Conservation (phyloP, 1,140 invertebrate species). For the Eurytemora carolleeae region DNA sequence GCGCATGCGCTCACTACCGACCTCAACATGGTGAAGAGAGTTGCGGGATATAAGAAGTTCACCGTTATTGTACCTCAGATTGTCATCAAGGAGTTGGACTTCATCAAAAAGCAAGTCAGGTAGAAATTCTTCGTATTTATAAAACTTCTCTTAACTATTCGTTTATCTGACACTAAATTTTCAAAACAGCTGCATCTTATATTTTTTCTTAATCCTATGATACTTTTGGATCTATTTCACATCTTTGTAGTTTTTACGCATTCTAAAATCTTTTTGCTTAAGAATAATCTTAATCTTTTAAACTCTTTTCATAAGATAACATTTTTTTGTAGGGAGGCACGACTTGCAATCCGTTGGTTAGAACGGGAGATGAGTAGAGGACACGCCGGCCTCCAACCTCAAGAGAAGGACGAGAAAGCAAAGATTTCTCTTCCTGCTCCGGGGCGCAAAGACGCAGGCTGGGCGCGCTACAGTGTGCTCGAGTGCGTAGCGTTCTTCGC, state of each 20-base stretch:
- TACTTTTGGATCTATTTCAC: too few species aligned
- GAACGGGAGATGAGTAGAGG: background rate
- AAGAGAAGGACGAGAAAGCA: background rate
- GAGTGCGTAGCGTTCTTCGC: too few species aligned
- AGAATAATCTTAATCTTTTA: too few species aligned
- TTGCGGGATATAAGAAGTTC: background rate
- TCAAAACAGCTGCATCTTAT: too few species aligned
- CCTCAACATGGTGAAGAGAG: background rate
- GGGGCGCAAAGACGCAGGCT: background rate
- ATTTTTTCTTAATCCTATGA: too few species aligned
- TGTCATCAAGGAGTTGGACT: background rate
- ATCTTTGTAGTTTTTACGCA: too few species aligned
- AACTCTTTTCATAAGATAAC: too few species aligned
- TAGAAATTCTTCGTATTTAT: background rate
- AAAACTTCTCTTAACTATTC: too few species aligned
- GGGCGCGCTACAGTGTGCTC: background rate
- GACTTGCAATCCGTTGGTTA: background rate
- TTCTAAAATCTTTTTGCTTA: too few species aligned
- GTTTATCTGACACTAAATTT: too few species aligned
- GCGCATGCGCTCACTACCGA: background rate
- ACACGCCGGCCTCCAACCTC: background rate
- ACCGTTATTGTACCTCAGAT: background rate
- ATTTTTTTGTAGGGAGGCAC: background rate
- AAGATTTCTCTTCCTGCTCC: background rate
- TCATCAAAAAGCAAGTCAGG: background rate